Evolutionary conservation across 1,140 invertebrate species (phyloP).

Genomic region (Archivesica marissinica): DNA sequence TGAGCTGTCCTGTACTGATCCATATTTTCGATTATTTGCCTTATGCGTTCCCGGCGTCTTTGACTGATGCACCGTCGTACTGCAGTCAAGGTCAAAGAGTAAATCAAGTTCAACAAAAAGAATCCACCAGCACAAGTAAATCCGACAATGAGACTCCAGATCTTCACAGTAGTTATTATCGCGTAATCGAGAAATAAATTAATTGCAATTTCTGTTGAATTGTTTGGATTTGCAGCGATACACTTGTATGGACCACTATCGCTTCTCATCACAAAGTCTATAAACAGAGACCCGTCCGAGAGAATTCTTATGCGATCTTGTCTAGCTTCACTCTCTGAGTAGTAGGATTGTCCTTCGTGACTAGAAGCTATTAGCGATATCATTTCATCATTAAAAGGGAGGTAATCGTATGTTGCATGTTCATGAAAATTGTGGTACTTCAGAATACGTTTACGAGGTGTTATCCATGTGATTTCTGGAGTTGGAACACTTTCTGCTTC

Average conservation of each 20-base stretch:
- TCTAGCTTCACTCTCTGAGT: conserved; percentile 26
- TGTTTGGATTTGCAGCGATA: conserved; percentile 92
- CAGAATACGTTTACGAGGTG: conserved; percentile 86
- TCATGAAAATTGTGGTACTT: conserved; percentile 88
- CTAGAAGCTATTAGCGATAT: conserved; percentile 7
- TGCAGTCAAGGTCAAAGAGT: conserved; percentile 68
- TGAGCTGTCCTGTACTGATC: conserved; percentile 78
- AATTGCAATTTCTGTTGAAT: conserved; percentile 86
- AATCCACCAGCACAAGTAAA: conserved; percentile 91
- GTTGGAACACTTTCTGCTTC: conserved; percentile 90
- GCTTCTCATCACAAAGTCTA: conserved; percentile 88
- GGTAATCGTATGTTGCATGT: conserved; percentile 40
- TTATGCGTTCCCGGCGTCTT: conserved; percentile 73
- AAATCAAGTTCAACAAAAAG: conserved; percentile 84
- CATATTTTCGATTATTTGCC: conserved; percentile 78
- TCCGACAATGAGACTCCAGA: conserved; percentile 93
- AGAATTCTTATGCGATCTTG: conserved; percentile 83
- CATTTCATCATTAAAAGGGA: conserved; percentile 11
- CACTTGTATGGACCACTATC: conserved; percentile 96
- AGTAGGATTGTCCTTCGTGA: conserved; percentile 26
- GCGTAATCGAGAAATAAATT: conserved; percentile 70
- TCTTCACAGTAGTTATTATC: conserved; percentile 90
- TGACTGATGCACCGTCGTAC: conserved; percentile 76
- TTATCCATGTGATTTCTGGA: conserved; percentile 94
- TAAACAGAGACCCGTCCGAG: conserved; percentile 89